phyloP scores from a whole-genome alignment of 2,888 invertebrate species.

The Hybos culiciformis region DNA sequence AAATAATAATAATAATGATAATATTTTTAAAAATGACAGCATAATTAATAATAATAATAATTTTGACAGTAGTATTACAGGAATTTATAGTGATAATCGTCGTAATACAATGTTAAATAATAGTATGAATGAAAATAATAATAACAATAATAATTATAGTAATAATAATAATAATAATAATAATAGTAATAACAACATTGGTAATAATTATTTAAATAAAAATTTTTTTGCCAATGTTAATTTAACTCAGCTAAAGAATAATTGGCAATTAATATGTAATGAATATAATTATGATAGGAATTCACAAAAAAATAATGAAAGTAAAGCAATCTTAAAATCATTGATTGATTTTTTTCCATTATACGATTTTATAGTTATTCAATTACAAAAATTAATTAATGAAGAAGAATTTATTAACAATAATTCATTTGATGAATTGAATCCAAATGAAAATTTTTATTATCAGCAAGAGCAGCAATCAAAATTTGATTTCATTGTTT shows the following conservation, averaged over 20 bases:
- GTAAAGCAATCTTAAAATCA: constrained; percentile 22
- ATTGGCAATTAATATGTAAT: background rate
- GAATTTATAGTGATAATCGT: no score
- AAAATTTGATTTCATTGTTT: constrained; percentile 34
- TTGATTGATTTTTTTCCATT: constrained; percentile 32
- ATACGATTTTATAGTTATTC: constrained; percentile 31
- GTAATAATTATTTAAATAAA: no score
- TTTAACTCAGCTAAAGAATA: no score
- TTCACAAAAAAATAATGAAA: background rate
- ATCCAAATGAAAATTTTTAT: background rate
- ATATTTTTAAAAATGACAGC: background rate
- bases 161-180: no score
- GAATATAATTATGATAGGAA: background rate
- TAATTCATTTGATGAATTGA: background rate
- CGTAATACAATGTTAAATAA: no score
- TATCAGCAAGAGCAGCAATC: background rate
- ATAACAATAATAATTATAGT: no score
- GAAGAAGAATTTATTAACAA: no score
- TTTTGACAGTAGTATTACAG: no score
- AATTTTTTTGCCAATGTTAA: no score
- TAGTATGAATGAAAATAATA: no score
- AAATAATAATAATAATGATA: background rate
- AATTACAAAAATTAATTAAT: no score
- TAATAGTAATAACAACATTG: no score
- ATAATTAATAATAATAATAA: background rate